Evolutionary conservation across 2,888 invertebrate genomes (phyloP).

Genomic region (Coelinius sp.): DNA sequence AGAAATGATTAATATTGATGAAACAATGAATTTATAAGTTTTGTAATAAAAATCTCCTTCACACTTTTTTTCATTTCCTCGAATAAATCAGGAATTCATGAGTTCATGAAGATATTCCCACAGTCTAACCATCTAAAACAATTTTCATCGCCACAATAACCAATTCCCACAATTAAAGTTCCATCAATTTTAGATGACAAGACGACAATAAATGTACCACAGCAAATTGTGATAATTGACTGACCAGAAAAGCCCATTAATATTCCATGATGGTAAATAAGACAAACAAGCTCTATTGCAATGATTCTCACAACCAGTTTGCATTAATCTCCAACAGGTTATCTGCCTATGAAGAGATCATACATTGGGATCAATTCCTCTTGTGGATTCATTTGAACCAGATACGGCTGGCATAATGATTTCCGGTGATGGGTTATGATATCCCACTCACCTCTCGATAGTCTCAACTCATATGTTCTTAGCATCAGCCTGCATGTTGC

Average conservation of each 20-base stretch:
- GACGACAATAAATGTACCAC: not conserved
- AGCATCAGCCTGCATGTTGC: slow-evolving; percentile 21
- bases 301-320: slow-evolving; percentile 17
- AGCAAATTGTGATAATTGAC: not conserved
- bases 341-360: not conserved
- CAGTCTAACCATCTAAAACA: not conserved
- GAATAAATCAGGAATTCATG: too few relatives aligned
- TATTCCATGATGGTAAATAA: not conserved
- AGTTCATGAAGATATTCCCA: not conserved
- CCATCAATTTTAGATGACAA: not conserved
- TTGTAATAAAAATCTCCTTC: too few relatives aligned
- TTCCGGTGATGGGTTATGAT: slow-evolving; percentile 11
- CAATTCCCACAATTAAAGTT: not conserved
- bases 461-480: not conserved
- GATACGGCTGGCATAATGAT: slow-evolving; percentile 4
- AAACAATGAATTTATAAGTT: not conserved
- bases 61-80: too few relatives aligned
- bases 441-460: not conserved
- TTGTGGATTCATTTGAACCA: not conserved
- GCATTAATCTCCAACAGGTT: not conserved
- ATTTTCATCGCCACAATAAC: not conserved
- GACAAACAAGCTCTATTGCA: not conserved
- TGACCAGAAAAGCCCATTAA: not conserved
- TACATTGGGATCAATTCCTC: not conserved
- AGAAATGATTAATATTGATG: not conserved